phyloP scores from a whole-genome alignment of 2,113 vertebrate genomes.

The Suncus etruscus region DNA sequence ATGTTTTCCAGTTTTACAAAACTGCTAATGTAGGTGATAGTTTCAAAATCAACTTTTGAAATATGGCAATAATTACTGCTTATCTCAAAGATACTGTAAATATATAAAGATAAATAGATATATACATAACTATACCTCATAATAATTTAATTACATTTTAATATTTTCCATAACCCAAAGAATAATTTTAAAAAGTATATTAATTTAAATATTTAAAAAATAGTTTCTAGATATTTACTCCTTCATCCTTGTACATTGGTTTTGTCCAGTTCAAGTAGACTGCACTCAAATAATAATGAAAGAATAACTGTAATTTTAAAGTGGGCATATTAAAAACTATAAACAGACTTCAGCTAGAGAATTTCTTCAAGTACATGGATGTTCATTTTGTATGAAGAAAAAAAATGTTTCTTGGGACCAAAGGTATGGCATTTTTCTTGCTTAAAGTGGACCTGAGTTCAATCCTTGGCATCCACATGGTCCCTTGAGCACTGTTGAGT shows the following conservation, averaged over 20 bases:
- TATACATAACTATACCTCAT: not conserved
- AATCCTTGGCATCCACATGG: too few species aligned
- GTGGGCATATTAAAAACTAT: not conserved
- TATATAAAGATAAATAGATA: too few species aligned
- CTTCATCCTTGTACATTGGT: not conserved
- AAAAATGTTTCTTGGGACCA: too few species aligned
- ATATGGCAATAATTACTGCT: constrained; percentile 47
- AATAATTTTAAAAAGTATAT: not conserved
- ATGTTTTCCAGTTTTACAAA: constrained; percentile 69
- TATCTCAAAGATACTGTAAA: not conserved
- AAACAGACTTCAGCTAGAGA: not conserved
- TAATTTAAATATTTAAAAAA: not conserved
- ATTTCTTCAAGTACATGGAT: not conserved
- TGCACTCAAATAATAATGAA: not conserved
- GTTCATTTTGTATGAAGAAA: constrained; percentile 8
- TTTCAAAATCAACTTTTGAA: constrained; percentile 74
- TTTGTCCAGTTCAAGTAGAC: not conserved
- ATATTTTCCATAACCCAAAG: constrained; percentile 12
- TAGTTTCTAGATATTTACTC: not conserved
- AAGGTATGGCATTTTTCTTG: too few species aligned
- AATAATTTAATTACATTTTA: not conserved
- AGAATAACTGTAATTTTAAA: not conserved
- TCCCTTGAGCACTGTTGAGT: too few species aligned
- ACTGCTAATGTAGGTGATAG: constrained; percentile 61
- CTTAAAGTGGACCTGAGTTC: too few species aligned